phyloP scores from a whole-genome alignment of 2,797 vertebrate genomes.

The Arnoldichthys spilopterus region DNA sequence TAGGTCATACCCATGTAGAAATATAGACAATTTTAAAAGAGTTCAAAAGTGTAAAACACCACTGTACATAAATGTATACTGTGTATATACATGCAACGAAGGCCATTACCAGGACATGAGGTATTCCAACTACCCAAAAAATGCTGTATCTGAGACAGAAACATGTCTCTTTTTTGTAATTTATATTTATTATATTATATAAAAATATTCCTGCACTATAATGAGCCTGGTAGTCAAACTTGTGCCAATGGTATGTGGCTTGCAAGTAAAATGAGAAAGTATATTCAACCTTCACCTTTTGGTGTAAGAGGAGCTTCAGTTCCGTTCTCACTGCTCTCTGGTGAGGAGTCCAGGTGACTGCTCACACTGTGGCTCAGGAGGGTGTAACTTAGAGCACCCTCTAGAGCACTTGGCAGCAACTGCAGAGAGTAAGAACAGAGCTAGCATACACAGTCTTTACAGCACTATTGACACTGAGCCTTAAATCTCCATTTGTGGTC shows the following conservation, averaged over 20 bases:
- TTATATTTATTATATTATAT: no score
- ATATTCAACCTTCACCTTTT: constrained; percentile 72
- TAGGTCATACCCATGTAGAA: no score
- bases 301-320: constrained; percentile 72
- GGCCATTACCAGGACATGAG: no score
- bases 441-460: constrained; percentile 3
- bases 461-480: not conserved
- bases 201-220: not conserved
- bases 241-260: not conserved
- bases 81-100: no score
- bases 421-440: constrained; percentile 46
- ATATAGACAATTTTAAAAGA: no score
- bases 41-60: no score
- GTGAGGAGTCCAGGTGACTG: constrained; percentile 82
- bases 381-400: constrained; percentile 74
- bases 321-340: constrained; percentile 83
- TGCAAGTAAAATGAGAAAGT: not conserved
- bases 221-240: not conserved
- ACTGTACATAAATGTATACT: no score
- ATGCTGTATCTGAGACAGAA: no score
- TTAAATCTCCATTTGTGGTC: no score
- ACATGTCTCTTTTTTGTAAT: no score
- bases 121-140: no score
- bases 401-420: constrained; percentile 74
- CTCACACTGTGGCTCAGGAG: constrained; percentile 82